phyloP scores from a whole-genome alignment of 2,888 invertebrate genomes.

The Synergus japonicus region DNA sequence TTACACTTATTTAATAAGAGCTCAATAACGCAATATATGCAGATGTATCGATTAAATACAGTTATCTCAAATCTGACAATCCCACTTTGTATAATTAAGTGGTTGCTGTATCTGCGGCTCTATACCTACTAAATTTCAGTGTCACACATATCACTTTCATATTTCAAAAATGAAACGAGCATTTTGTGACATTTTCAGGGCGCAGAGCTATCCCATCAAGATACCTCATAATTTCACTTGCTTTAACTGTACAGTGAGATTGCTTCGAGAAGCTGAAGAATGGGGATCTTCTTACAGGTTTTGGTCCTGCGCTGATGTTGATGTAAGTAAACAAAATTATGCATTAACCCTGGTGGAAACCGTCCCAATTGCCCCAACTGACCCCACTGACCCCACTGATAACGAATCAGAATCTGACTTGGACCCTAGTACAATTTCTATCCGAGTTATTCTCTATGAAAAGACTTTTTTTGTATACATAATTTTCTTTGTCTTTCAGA shows the following conservation, averaged over 20 bases:
- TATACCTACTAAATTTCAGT: background rate
- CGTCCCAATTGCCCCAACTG: no score
- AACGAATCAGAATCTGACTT: no score
- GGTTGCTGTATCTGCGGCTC: background rate
- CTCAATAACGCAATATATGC: background rate
- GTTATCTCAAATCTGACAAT: slow-evolving; percentile 9
- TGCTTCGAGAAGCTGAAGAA: slow-evolving; percentile 94
- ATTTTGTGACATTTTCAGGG: slow-evolving; percentile 80
- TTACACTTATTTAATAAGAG: background rate
- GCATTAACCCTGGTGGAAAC: no score
- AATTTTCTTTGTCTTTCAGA: slow-evolving; percentile 59
- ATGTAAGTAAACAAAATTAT: slow-evolving; percentile 79
- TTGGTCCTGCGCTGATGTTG: slow-evolving; percentile 97
- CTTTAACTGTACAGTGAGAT: slow-evolving; percentile 91
- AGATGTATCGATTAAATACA: background rate
- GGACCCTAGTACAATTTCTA: no score
- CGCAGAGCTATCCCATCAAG: slow-evolving; percentile 88
- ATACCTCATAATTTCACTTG: slow-evolving; percentile 91
- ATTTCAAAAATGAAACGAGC: background rate
- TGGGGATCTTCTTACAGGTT: slow-evolving; percentile 92
- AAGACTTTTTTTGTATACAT: background rate
- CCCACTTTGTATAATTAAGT: background rate
- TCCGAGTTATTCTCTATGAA: no score
- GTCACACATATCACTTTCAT: slow-evolving; percentile 9
- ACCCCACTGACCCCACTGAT: no score